Evolutionary conservation across 2,888 invertebrate genomes (phyloP), one percentile per base, ranked within the genome.

Genomic region (Dromius quadrimaculatus): DNA sequence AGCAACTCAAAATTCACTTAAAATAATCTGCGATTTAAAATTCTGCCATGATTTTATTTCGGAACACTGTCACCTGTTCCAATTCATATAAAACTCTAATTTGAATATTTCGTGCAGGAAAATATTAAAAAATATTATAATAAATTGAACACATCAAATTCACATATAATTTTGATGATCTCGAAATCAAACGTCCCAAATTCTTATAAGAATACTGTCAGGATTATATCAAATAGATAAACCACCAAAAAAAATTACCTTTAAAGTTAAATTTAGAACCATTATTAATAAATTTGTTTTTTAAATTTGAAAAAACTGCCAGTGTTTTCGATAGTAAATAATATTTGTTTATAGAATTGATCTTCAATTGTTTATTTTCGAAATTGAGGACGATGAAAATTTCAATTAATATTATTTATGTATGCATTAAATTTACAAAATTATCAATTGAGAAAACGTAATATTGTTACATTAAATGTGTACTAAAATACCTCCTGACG

Each of bases 21-120:
- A 36, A 36, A 36, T 15, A 41, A 41, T 41, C 41, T 41, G 41
- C 6, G 41, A 41, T 41, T 41, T 41, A 3, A 59, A 19, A 34
- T 17, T n/a, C 8, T 59, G 36, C 34, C 34, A 36, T 19, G 11
- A 47, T 20, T 34, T 36, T 59, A 59, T 36, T 59, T 59, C 20
- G 20, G 59, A 13, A 19, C n/a, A n/a, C 19, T 34, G 34, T 47
- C 13, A 54, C 57, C 28, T 57, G 13, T 32, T 9, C 34, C 9
- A 57, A 57, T 57, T 57, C 17, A 32, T 47, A 20, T 20, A 47
- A 47, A 47, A 47, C 9, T 2, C 9, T 47, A 47, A 47, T 47
- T 47, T 47, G 47, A 47, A 47, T 20, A 47, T 47, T 2, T 20
- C 47, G 47, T 47, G 47, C 47, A 19, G 1, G 47, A 20, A 47